A percentile compares a stretch with the other conserved stretches of the same genome.
These are phyloP conservation scores for Ascaphus truei DNA, from an alignment of 2,113 vertebrate genomes.

Conservation along the genomic window DNA sequence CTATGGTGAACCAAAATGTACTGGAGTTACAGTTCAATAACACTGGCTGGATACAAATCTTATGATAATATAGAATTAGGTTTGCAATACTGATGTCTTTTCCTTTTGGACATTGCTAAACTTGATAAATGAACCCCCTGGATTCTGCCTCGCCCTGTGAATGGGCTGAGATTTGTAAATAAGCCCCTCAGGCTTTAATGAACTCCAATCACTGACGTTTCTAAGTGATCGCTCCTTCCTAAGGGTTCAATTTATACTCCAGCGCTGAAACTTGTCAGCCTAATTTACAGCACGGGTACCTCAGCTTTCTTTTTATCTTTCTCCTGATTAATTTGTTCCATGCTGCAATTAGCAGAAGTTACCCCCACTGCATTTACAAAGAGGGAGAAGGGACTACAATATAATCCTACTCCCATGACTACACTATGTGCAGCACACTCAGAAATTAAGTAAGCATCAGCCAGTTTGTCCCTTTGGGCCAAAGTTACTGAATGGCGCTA, in stretches of 20 bases:
- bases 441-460: too few species aligned
- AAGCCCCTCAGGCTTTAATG: constrained; percentile 7
- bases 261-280: constrained; percentile 20
- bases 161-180: background rate
- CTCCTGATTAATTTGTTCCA: constrained; percentile 19
- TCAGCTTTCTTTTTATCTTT: background rate
- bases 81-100: too few species aligned
- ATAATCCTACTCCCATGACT: background rate
- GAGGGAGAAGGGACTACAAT: background rate
- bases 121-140: background rate
- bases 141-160: background rate
- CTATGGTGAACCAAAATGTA: too few species aligned
- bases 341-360: background rate
- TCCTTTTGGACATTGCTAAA: too few species aligned
- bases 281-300: constrained; percentile 26
- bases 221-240: constrained; percentile 17
- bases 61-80: too few species aligned
- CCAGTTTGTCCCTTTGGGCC: too few species aligned
- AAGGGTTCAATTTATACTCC: constrained; percentile 32
- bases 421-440: too few species aligned
- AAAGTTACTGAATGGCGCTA: too few species aligned
- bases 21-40: too few species aligned
- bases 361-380: background rate
- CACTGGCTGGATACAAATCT: too few species aligned
- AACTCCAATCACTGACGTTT: constrained; percentile 8